Conservation (phyloP, 2,888 invertebrate species). For the Schizaphis graminum region DNA sequence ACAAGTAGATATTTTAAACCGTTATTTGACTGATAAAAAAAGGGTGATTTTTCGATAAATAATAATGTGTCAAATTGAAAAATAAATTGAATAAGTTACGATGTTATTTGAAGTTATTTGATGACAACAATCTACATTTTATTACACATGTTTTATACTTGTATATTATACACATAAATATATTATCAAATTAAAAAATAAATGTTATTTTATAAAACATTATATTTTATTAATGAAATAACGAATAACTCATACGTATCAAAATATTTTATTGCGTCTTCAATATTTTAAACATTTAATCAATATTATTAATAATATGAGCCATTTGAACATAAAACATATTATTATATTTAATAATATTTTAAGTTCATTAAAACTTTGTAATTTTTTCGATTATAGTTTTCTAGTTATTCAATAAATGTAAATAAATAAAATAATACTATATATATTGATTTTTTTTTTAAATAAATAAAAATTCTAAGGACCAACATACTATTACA, state of each 20-base stretch:
- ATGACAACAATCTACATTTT: background rate
- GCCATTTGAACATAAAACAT: background rate
- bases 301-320: background rate
- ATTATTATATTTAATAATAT: background rate
- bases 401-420: background rate
- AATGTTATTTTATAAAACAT: background rate
- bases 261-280: background rate
- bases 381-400: background rate
- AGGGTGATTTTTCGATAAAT: slow-evolving; percentile 3
- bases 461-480: background rate
- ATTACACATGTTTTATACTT: background rate
- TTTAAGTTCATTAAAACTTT: background rate
- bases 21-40: slow-evolving; percentile 23
- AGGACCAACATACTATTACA: too few species aligned
- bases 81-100: background rate
- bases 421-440: background rate
- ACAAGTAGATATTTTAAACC: slow-evolving; percentile 35
- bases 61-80: background rate
- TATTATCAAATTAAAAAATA: background rate
- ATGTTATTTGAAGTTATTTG: background rate
- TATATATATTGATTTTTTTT: background rate
- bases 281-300: background rate
- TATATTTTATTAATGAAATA: background rate
- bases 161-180: background rate
- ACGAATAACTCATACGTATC: background rate